phyloP scores from a whole-genome alignment of 2,113 vertebrate genomes.

The Carettochelys insculpta region DNA sequence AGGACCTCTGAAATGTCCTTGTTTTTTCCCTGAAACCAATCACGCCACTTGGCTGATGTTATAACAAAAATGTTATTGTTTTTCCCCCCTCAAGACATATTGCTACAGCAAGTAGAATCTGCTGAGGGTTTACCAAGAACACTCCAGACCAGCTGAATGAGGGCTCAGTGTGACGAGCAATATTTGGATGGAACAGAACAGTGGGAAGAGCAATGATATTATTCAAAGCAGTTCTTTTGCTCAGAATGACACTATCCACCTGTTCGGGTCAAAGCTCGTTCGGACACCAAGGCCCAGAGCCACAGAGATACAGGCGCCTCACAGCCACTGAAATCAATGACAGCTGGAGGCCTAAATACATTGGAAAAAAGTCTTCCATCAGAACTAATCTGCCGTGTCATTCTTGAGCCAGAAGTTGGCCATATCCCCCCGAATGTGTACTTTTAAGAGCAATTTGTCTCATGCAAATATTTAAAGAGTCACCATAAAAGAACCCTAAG shows the following conservation, averaged over 20 bases:
- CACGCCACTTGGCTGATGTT: not conserved
- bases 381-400: not conserved
- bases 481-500: not conserved
- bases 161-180: not conserved
- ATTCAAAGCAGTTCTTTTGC: not conserved
- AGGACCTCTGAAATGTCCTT: not conserved
- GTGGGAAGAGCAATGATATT: not conserved
- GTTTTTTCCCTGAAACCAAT: not conserved
- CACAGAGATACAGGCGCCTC: not conserved
- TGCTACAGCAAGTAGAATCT: not conserved
- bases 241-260: not conserved
- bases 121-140: not conserved
- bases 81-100: not conserved
- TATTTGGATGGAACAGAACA: not conserved
- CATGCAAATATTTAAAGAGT: not conserved
- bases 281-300: not conserved
- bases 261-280: not conserved
- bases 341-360: not conserved
- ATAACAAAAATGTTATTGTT: not conserved
- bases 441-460: not conserved
- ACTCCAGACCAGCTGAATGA: not conserved
- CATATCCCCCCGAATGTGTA: not conserved
- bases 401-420: not conserved
- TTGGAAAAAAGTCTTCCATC: not conserved
- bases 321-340: not conserved